Percentiles rank a stretch among this genome's conserved stretches.
These are phyloP conservation scores for Hemistola chrysoprasaria DNA, from an alignment of 2,888 invertebrate genomes.

Conservation along the genomic window DNA sequence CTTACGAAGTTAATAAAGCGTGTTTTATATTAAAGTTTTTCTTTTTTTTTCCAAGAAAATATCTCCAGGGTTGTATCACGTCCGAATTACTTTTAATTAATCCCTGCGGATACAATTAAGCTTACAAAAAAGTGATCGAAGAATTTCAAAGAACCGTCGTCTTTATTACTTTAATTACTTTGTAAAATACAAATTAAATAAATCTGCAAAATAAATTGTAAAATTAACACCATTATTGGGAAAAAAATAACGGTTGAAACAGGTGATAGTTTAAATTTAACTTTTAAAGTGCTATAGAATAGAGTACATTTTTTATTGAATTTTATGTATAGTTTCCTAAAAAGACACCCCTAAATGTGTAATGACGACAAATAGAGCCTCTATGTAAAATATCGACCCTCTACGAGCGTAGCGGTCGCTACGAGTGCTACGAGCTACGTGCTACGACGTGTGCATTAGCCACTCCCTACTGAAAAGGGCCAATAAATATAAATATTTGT, in stretches of 20 bases:
- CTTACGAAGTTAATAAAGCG: not conserved
- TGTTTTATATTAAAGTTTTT: not conserved
- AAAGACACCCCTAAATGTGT: conserved; percentile 18
- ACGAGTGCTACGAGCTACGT: conserved; percentile 7
- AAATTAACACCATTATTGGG: too few species aligned
- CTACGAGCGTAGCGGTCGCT: conserved; percentile 8
- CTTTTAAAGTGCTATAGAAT: too few species aligned
- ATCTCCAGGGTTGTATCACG: conserved; percentile 4
- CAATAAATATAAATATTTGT: too few species aligned
- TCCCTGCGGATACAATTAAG: conserved; percentile 25
- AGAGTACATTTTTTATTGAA: too few species aligned
- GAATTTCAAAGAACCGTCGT: conserved; percentile 35
- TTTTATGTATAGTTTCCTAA: too few species aligned
- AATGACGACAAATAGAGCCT: conserved; percentile 50
- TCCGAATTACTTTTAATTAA: conserved; percentile 46
- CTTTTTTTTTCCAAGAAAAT: not conserved
- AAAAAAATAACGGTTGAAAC: too few species aligned
- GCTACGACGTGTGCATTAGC: conserved; percentile 4
- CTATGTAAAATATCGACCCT: conserved; percentile 36
- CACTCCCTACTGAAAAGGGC: too few species aligned
- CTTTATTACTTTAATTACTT: not conserved
- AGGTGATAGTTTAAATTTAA: too few species aligned
- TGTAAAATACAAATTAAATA: not conserved
- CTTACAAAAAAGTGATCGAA: conserved; percentile 35
- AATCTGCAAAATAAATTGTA: too few species aligned